Conservation (phyloP, 2,113 vertebrate species). For the Pteropus alecto region DNA sequence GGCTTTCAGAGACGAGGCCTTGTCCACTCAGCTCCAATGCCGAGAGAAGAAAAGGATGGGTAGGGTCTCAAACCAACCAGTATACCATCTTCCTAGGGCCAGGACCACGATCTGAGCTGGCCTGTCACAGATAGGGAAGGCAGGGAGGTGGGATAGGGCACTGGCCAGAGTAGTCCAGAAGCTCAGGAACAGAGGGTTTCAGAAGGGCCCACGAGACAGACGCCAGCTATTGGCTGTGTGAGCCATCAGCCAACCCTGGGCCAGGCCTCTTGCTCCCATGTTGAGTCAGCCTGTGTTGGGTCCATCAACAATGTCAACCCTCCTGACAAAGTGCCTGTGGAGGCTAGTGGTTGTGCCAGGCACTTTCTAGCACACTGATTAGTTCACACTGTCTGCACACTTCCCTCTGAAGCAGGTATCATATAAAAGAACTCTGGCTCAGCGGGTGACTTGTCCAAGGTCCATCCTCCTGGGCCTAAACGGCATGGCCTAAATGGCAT, state of each 20-base stretch:
- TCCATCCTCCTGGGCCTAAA: not conserved
- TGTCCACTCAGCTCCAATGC: not conserved
- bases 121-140: not conserved
- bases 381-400: not conserved
- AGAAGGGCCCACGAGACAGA: not conserved
- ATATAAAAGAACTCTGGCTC: not conserved
- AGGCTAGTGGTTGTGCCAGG: not conserved
- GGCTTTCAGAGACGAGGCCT: not conserved
- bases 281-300: not conserved
- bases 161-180: not conserved
- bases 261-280: fast-evolving
- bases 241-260: not conserved
- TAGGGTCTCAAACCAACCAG: not conserved
- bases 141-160: not conserved
- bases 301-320: not conserved
- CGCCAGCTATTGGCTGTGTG: not conserved
- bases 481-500: not conserved
- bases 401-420: not conserved
- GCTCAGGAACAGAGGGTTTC: not conserved
- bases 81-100: not conserved
- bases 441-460: not conserved
- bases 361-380: not conserved
- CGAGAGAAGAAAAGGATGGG: not conserved
- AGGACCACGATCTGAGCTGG: not conserved
- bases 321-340: not conserved